phyloP scores from a whole-genome alignment of 1,140 invertebrate species.

The Galleria mellonella region DNA sequence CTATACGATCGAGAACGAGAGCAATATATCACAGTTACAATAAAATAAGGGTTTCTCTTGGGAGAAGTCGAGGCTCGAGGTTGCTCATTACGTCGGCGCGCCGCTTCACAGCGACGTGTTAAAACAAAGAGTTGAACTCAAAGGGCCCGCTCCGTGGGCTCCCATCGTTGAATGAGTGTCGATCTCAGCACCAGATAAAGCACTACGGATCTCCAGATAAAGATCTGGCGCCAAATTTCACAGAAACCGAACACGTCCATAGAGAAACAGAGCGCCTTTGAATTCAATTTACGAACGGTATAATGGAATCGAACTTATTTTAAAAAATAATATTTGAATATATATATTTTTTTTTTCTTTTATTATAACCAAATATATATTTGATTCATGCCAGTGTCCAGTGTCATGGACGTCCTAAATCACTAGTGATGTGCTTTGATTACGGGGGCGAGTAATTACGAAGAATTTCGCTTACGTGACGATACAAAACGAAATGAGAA shows the following conservation, averaged over 20 bases:
- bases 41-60: conserved; percentile 9
- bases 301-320: conserved; percentile 17
- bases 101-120: conserved; percentile 36
- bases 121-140: conserved; percentile 38
- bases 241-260: conserved; percentile 42
- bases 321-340: conserved; percentile 3
- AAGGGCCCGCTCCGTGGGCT: conserved; percentile 29
- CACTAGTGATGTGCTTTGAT: conserved; percentile 1
- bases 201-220: conserved; percentile 25
- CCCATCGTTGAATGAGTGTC: conserved; percentile 40
- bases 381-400: neutral
- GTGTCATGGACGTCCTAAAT: neutral
- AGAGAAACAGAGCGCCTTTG: conserved; percentile 25
- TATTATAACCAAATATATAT: too few species aligned
- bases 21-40: conserved; percentile 32
- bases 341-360: too few species aligned
- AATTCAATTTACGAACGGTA: too few species aligned
- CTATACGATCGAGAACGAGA: conserved; percentile 13
- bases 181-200: conserved; percentile 51
- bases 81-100: conserved; percentile 36
- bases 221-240: conserved; percentile 67
- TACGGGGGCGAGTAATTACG: conserved; percentile 20
- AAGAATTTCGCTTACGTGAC: conserved; percentile 27
- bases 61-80: conserved; percentile 10
- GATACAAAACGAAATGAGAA: conserved; percentile 37